Conservation (phyloP, 2,888 invertebrate species). For the Drosophila sordidula region DNA sequence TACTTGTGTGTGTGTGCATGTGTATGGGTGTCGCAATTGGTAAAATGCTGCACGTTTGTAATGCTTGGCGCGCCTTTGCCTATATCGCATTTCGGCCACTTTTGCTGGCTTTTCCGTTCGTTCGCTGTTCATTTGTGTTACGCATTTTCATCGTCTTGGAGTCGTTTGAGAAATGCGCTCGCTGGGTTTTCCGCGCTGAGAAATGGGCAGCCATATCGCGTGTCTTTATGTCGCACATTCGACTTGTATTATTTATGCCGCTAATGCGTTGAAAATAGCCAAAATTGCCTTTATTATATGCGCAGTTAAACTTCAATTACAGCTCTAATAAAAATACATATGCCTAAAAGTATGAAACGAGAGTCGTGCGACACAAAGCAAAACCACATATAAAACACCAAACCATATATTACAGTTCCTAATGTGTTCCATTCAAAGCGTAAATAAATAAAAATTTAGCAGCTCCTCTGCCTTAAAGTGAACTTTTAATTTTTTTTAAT, state of each 20-base stretch:
- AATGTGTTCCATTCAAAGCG: conserved; percentile 7
- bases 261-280: conserved; percentile 80
- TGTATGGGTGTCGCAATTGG: conserved; percentile 35
- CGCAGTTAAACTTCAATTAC: conserved; percentile 82
- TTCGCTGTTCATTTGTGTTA: conserved; percentile 37
- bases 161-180: conserved; percentile 36
- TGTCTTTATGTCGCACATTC: conserved; percentile 65
- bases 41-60: conserved; percentile 33
- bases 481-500: not conserved
- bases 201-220: conserved; percentile 57
- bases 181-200: conserved; percentile 30
- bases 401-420: conserved; percentile 2
- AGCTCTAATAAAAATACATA: conserved; percentile 69
- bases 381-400: conserved; percentile 8
- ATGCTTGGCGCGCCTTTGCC: conserved; percentile 43
- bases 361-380: conserved; percentile 24
- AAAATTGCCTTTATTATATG: conserved; percentile 82
- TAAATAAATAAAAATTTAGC: not conserved
- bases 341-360: conserved; percentile 36
- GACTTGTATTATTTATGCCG: conserved; percentile 75
- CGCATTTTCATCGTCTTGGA: conserved; percentile 4
- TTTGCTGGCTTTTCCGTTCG: conserved; percentile 27
- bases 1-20: not conserved
- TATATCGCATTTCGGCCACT: conserved; percentile 65
- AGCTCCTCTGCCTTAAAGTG: not conserved